These are phyloP conservation scores for Tachysurus vachellii DNA, from an alignment of 2,113 vertebrate species.

Conservation along the genomic window DNA sequence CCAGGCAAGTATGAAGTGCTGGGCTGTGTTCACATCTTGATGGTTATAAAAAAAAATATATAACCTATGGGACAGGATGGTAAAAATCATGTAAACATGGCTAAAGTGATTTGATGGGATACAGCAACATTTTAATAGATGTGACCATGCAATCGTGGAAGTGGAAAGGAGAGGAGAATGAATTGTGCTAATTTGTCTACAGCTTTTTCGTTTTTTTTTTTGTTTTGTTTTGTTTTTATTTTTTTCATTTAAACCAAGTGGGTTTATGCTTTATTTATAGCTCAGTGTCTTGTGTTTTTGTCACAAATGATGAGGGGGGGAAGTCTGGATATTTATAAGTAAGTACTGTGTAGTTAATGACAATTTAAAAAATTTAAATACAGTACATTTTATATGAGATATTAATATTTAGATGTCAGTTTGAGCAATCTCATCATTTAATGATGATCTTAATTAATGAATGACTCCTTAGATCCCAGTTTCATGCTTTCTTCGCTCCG, in stretches of 20 bases:
- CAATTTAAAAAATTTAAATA: too few species aligned
- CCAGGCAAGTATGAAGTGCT: constrained; percentile 61
- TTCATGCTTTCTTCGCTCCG: not conserved
- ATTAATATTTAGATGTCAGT: not conserved
- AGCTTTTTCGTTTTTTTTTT: not conserved
- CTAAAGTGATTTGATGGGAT: not conserved
- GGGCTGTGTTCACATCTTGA: not conserved
- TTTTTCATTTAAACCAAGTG: not conserved
- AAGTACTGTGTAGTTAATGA: not conserved
- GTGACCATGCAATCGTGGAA: not conserved
- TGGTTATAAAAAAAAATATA: not conserved
- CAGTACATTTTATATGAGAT: not conserved
- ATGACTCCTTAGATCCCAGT: not conserved
- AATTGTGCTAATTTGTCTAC: not conserved
- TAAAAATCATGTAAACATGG: not conserved
- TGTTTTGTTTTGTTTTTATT: not conserved
- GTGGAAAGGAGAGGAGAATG: not conserved
- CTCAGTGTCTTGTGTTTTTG: not conserved
- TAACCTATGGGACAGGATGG: not conserved
- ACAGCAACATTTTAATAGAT: constrained; percentile 12
- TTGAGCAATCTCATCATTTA: not conserved
- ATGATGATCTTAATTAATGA: not conserved
- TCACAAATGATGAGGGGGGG: not conserved
- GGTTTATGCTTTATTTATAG: not conserved
- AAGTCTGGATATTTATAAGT: not conserved